Evolutionary conservation across 2,888 invertebrate species (phyloP).

Genomic region (Apotomis betuletana): DNA sequence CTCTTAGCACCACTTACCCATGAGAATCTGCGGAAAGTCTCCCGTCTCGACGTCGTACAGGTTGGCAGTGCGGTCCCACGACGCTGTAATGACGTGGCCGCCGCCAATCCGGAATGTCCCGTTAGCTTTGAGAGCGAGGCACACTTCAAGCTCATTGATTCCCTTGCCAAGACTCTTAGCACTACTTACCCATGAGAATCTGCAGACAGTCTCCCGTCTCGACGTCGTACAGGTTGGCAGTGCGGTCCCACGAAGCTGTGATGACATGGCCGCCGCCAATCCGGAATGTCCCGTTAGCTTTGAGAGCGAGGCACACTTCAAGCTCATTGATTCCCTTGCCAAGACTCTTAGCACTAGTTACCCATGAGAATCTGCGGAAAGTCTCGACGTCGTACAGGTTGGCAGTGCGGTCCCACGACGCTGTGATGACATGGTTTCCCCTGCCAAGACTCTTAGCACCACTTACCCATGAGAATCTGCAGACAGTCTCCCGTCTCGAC

Average conservation of each 20-base stretch:
- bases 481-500: too few relatives aligned
- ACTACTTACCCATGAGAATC: conserved; percentile 87
- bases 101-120: too few relatives aligned
- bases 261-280: conserved; percentile 82
- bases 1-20: conserved; percentile 77
- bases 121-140: too few relatives aligned
- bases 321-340: too few relatives aligned
- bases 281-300: too few relatives aligned
- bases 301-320: too few relatives aligned
- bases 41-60: conserved; percentile 98
- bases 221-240: conserved; percentile 97
- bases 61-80: conserved; percentile 98
- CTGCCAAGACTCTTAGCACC: too few relatives aligned
- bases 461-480: conserved; percentile 89
- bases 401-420: conserved; percentile 99
- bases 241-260: conserved; percentile 99
- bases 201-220: conserved; percentile 94
- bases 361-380: conserved; percentile 91
- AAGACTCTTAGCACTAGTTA: conserved; percentile 52
- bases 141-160: too few relatives aligned
- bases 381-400: conserved; percentile 97
- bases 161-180: too few relatives aligned
- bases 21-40: conserved; percentile 90
- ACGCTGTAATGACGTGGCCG: conserved; percentile 92
- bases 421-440: conserved; percentile 89